Evolutionary conservation across 2,797 vertebrate genomes (phyloP), one percentile per base, ranked within the genome.

Genomic region (Danio jaintianensis): DNA sequence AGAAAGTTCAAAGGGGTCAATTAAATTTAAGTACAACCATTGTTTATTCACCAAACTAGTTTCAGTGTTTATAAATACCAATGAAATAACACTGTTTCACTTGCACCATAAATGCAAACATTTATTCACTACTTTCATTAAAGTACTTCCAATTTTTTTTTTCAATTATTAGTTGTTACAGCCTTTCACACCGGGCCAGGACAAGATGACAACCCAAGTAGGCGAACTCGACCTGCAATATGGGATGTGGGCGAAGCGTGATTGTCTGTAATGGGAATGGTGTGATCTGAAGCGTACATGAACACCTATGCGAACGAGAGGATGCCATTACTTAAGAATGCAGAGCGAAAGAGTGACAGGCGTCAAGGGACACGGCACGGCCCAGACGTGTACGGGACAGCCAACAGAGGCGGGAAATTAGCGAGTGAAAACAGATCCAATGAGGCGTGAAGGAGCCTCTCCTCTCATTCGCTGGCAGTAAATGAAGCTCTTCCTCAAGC

Each of bases 391-490:
- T 67, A 74, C 15, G 61, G 79, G 83, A 85, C 67, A 84, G 85
- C 56, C 84, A 87, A 86, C 89, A 91, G 89, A 91, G 88, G 84
- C 85, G 77, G 82, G 88, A 92, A 93, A 93, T 93, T 92, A 92
- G 88, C 86, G 84, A 91, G 90, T 89, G 91, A 93, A 93, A 93
- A 94, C 93, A 92, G 90, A 92, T 87, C 91, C 91, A 93, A 93
- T 93, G 92, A 92, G 91, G 90, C 91, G 84, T 93, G 92, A 93
- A 92, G 91, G 91, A 93, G 91, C 89, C 84, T 87, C 89, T 88
- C 88, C 86, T 87, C 86, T 89, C 83, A 75, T 82, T 61, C 52
- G 45, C 18, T 73, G 70, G 29, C 61, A 55, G 63, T 52, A 86
- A 84, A 86, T 80, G 82, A 75, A 82, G 61, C 75, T 75, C 77